phyloP scores from a whole-genome alignment of 2,888 invertebrate species.

The Brachypalpus laphriformis region DNA sequence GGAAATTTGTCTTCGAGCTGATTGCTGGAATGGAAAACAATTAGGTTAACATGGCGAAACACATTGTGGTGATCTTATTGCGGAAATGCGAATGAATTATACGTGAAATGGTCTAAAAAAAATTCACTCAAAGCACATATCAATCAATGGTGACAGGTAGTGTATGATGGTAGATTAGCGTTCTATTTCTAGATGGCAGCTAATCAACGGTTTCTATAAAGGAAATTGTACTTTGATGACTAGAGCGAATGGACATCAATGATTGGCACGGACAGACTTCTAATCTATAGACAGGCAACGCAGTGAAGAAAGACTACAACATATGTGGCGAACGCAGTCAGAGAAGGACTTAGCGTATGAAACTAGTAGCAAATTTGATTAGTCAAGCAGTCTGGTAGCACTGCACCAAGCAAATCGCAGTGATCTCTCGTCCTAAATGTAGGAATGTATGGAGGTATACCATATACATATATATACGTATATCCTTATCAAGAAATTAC shows the following conservation, averaged over 20 bases:
- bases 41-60: slow-evolving; percentile 45
- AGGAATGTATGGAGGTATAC: too few relatives aligned
- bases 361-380: too few relatives aligned
- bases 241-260: not conserved
- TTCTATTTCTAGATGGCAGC: slow-evolving; percentile 51
- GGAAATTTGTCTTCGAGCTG: slow-evolving; percentile 66
- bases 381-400: too few relatives aligned
- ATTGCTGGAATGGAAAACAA: slow-evolving; percentile 63
- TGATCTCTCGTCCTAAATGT: too few relatives aligned
- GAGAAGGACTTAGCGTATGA: too few relatives aligned
- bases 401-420: too few relatives aligned
- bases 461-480: too few relatives aligned
- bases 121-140: slow-evolving; percentile 48
- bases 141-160: slow-evolving; percentile 55
- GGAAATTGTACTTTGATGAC: not conserved
- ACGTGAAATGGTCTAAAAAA: slow-evolving; percentile 29
- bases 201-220: slow-evolving; percentile 43
- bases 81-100: slow-evolving; percentile 64
- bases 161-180: slow-evolving; percentile 48
- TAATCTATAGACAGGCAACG: too few relatives aligned
- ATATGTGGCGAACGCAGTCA: too few relatives aligned
- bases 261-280: not conserved
- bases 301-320: too few relatives aligned
- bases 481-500: too few relatives aligned
- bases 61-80: slow-evolving; percentile 45